These are phyloP conservation scores for Batillaria attramentaria DNA, from an alignment of 1,140 invertebrate genomes.

Conservation along the genomic window DNA sequence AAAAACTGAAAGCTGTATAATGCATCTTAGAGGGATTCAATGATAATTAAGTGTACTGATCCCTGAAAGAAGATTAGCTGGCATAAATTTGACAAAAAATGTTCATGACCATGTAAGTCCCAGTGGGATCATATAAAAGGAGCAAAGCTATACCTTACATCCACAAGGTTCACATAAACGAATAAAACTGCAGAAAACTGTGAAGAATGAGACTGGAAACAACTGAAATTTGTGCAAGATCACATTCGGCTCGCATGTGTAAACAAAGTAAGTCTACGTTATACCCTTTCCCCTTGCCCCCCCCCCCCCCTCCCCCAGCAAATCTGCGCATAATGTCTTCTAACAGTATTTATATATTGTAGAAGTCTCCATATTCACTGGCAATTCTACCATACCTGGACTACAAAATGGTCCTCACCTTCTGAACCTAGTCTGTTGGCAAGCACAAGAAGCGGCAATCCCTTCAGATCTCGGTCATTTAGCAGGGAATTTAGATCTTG, in stretches of 20 bases:
- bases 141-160: no score
- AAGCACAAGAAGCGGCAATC: slow-evolving; percentile 22
- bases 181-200: no score
- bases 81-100: background rate
- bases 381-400: background rate
- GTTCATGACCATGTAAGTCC: background rate
- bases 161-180: no score
- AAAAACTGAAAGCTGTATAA: background rate
- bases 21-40: background rate
- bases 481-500: slow-evolving; percentile 14
- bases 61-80: background rate
- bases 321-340: background rate
- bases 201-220: no score
- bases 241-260: no score
- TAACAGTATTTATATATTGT: background rate
- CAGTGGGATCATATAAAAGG: no score
- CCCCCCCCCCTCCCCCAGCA: background rate
- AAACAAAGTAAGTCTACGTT: background rate
- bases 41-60: background rate
- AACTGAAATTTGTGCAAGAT: no score
- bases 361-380: background rate
- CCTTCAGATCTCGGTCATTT: slow-evolving; percentile 14
- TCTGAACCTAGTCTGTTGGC: slow-evolving; percentile 15
- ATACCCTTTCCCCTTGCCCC: background rate
- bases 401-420: background rate